Percentiles rank a stretch among this genome's conserved stretches.
Conservation (phyloP, 1,140 invertebrate species). For the Helicorthomorpha holstii region DNA sequence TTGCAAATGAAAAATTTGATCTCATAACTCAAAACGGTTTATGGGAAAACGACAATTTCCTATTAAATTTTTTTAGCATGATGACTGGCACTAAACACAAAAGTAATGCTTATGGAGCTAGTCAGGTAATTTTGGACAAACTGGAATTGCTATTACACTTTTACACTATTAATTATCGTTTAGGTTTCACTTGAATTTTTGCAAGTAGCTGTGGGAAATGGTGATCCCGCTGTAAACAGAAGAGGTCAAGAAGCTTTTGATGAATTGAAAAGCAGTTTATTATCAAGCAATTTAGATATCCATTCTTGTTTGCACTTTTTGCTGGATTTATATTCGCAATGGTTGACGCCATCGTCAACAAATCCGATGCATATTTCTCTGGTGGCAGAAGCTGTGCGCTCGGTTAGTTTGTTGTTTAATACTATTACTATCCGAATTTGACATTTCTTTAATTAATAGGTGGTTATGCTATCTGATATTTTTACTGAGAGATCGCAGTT, state of each 20-base stretch:
- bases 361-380: constrained; percentile 36
- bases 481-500: constrained; percentile 50
- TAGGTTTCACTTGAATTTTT: constrained; percentile 26
- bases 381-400: constrained; percentile 46
- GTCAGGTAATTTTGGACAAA: constrained; percentile 26
- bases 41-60: not conserved
- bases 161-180: not conserved
- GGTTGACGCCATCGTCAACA: constrained; percentile 37
- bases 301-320: constrained; percentile 73
- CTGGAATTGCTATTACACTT: not conserved
- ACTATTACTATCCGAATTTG: constrained; percentile 2
- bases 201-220: constrained; percentile 21
- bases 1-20: not conserved
- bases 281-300: constrained; percentile 45
- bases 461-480: constrained; percentile 45
- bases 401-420: constrained; percentile 27
- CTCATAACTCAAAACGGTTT: not conserved
- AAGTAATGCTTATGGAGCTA: constrained; percentile 27
- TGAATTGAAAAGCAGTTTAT: constrained; percentile 13
- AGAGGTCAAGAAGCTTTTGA: too few species aligned
- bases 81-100: not conserved
- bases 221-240: not conserved
- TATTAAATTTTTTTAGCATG: not conserved
- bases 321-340: constrained; percentile 59
- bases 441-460: constrained; percentile 8